A percentile compares a stretch with the other conserved stretches of the same genome.
Conservation (phyloP, 2,113 vertebrate species). For the Otocyon megalotis region DNA sequence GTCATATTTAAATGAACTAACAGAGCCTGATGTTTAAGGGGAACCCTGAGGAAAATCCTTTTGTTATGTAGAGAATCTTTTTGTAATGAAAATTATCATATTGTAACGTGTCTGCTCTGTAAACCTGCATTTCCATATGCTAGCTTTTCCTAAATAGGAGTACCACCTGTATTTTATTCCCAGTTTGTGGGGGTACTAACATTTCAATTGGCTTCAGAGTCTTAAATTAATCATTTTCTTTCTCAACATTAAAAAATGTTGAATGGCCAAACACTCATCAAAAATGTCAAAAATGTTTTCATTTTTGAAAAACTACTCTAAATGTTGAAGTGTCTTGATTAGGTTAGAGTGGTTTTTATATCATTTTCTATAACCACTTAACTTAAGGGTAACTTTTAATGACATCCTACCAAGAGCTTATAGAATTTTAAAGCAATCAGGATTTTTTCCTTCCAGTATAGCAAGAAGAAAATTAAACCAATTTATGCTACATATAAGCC, state of each 20-base stretch:
- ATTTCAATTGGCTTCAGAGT: constrained; percentile 65
- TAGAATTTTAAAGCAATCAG: constrained; percentile 84
- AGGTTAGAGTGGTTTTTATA: constrained; percentile 82
- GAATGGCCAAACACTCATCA: constrained; percentile 84
- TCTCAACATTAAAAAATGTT: constrained; percentile 78
- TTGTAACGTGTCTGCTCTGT: constrained; percentile 3
- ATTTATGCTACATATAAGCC: constrained; percentile 61
- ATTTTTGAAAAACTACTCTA: constrained; percentile 81
- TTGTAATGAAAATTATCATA: constrained; percentile 47
- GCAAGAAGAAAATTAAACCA: constrained; percentile 75
- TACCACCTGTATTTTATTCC: constrained; percentile 62
- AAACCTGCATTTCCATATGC: constrained; percentile 62
- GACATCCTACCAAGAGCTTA: constrained; percentile 80
- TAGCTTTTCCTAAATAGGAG: constrained; percentile 43
- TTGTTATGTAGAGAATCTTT: constrained; percentile 26
- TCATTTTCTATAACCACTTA: constrained; percentile 83
- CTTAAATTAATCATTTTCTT: constrained; percentile 77
- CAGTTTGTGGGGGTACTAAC: constrained; percentile 31
- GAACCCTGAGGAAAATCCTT: constrained; percentile 50
- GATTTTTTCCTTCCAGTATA: constrained; percentile 67
- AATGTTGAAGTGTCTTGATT: constrained; percentile 83
- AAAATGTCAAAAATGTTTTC: constrained; percentile 86
- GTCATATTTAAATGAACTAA: constrained; percentile 44
- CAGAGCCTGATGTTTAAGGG: background rate
- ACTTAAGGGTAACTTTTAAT: constrained; percentile 85